Evolutionary conservation across 2,797 vertebrate genomes (phyloP).

Genomic region (Helostoma temminkii): DNA sequence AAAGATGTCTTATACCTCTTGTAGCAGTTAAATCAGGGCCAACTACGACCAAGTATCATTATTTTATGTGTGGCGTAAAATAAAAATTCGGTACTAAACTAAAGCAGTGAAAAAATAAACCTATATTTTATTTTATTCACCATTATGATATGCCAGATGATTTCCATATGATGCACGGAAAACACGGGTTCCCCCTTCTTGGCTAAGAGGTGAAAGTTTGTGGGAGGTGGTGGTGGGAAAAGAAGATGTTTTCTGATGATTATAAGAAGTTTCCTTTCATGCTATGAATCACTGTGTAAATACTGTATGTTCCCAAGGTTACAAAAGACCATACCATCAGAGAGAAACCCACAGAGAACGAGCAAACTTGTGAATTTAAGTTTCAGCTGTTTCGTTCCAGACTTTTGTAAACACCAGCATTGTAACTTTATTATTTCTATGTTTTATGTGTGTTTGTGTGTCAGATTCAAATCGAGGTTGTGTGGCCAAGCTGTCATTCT

Average conservation of each 20-base stretch:
- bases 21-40: not conserved
- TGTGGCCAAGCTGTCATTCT: conserved; percentile 93
- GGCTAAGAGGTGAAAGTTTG: conserved; percentile 7
- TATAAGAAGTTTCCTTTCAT: conserved; percentile 18
- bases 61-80: no score
- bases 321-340: conserved; percentile 39
- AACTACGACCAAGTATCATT: not conserved
- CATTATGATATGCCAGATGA: not conserved
- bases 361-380: not conserved
- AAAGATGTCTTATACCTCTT: no score
- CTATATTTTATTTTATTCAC: not conserved
- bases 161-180: conserved; percentile 12
- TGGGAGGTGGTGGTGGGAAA: not conserved
- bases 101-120: not conserved
- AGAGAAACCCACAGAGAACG: not conserved
- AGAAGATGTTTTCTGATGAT: conserved; percentile 8
- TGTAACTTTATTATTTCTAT: not conserved
- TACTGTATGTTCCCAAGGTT: conserved; percentile 37
- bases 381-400: not conserved
- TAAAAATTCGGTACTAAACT: not conserved
- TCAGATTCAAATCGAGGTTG: conserved; percentile 88
- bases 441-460: conserved; percentile 18
- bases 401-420: conserved; percentile 7
- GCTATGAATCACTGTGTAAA: conserved; percentile 48
- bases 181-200: not conserved